Percentiles rank a stretch among this genome's conserved stretches.
Conservation (phyloP, 2,797 vertebrate genomes). For the Spinibarbus caldwelli region DNA sequence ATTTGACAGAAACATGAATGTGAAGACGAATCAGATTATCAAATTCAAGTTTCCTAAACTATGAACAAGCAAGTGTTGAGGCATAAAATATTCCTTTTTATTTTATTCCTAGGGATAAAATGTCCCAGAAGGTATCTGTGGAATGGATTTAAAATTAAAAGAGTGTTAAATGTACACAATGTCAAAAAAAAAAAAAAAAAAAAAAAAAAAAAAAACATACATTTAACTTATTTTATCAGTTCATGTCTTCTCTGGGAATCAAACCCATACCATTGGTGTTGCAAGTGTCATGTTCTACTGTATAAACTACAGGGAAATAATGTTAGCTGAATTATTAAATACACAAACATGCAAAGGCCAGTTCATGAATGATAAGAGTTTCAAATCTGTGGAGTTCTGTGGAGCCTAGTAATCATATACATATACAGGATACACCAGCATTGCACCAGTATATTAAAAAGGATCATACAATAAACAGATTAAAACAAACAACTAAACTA, state of each 20-base stretch:
- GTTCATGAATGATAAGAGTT: background rate
- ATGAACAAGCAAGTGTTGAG: background rate
- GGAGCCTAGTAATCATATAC: background rate
- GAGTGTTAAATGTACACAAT: background rate
- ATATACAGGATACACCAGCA: background rate
- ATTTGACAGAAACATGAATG: background rate
- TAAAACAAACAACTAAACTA: background rate
- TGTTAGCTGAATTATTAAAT: background rate
- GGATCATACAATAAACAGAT: background rate
- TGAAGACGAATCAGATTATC: background rate
- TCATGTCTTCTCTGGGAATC: background rate
- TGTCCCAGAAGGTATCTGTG: background rate
- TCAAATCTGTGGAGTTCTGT: background rate
- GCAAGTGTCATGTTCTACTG: background rate
- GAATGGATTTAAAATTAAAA: background rate
- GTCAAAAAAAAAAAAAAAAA: too few relatives aligned
- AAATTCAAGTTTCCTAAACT: background rate
- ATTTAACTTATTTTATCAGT: background rate
- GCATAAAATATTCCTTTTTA: background rate
- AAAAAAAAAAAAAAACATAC: too few relatives aligned
- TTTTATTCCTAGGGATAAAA: too few relatives aligned
- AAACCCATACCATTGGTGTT: background rate
- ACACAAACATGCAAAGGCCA: background rate
- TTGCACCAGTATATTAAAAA: background rate
- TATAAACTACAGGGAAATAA: background rate